Base-by-base conservation (phyloP, 2,113 vertebrate species). In the Catagonus wagneri region DNA sequence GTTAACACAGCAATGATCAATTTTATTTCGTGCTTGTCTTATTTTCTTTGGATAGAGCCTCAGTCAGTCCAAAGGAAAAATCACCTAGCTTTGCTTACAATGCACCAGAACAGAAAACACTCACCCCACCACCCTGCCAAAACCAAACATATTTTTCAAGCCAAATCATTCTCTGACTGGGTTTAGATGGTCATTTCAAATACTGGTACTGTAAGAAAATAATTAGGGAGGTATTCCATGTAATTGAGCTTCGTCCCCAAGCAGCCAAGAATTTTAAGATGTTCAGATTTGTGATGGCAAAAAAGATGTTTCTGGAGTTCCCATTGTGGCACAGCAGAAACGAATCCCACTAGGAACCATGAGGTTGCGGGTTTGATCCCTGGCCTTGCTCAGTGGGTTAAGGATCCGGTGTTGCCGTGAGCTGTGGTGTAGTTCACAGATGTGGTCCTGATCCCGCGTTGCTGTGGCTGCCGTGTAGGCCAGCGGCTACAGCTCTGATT, bases 61-160 rank as follows among this genome's bases (percentile, higher is more conserved):
- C 93, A 81, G 29, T 91, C 68, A 75, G 66, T 80, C 65, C 87
- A 79, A 94, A 75, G 39, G 69, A 79, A 61, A 88, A 83, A 90
- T 76, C 29, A 15, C 7, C 14, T 66, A 34, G 19, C 14, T 79
- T 79, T 79, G 63, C 61, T 56, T 86, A 63, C 69, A 90, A 84
- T 36, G 16, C 17, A 79, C 50, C 10, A 79, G 74, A 83, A 27
- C 12, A 85, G 44, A 81, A 90, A 83, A 65, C 23, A 23, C 61
- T 58, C 61, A 50, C 94, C 27, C n/a, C 52, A 87, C n/a, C n/a
- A n/a, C n/a, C n/a, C n/a, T n/a, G 36, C 5, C n/a, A 71, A 83
- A n/a, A 19, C 50, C n/a, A n/a, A n/a, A n/a, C n/a, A n/a, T 34
- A 34, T 69, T 22, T 68, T 27, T 79, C 50, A 66, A 23, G 61